Conservation (phyloP, 2,888 invertebrate species). For the Andricus curvator region DNA sequence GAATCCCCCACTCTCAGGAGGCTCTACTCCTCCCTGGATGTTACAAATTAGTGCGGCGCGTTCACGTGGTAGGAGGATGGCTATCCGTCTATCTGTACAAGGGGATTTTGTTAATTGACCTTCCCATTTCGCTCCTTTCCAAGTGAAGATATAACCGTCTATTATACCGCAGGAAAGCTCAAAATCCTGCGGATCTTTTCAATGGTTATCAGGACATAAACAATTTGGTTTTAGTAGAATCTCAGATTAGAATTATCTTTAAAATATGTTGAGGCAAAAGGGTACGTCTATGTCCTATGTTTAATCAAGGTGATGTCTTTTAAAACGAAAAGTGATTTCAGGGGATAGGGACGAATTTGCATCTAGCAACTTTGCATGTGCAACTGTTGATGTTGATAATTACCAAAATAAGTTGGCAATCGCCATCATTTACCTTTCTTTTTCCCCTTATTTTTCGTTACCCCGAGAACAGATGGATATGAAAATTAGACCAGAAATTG, state of each 20-base stretch:
- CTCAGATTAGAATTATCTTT: background rate
- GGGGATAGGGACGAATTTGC: no score
- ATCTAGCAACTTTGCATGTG: no score
- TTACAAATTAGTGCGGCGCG: slow-evolving; percentile 39
- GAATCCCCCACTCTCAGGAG: slow-evolving; percentile 26
- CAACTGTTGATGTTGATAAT: no score
- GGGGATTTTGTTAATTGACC: slow-evolving; percentile 41
- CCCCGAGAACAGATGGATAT: no score
- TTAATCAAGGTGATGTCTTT: no score
- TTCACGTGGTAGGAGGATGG: slow-evolving; percentile 37
- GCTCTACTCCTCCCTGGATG: slow-evolving; percentile 15
- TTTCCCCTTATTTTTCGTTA: no score
- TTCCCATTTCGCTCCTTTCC: slow-evolving; percentile 31
- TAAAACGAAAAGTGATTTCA: no score
- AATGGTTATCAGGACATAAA: background rate
- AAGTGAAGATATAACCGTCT: slow-evolving; percentile 31
- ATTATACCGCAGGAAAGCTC: slow-evolving; percentile 12
- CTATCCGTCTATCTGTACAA: slow-evolving; percentile 38
- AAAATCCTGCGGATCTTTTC: slow-evolving; percentile 21
- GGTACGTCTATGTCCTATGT: no score
- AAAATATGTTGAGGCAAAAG: background rate
- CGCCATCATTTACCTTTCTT: no score
- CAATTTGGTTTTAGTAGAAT: slow-evolving; percentile 11
- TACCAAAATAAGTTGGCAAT: no score
- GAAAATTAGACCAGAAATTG: no score